Evolutionary conservation across 1,140 invertebrate species (phyloP), one percentile per base, ranked within the genome.

Genomic region (Musca vetustissima): DNA sequence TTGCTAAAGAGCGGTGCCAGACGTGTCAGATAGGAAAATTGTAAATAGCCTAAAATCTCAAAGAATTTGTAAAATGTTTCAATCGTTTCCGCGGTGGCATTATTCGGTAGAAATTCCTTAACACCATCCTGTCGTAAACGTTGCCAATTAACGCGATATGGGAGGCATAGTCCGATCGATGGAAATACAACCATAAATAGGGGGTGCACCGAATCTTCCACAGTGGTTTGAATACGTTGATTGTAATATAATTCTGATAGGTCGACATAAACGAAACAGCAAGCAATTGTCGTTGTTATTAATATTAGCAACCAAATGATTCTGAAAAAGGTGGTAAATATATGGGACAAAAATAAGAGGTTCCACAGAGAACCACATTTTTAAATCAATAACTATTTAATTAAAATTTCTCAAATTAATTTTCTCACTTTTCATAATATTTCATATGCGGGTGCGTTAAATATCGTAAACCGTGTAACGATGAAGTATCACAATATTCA

Each of bases 401-500:
- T 25, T 14, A 49, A 50, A 21, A 17, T 14, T 7, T 11, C 1
- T 64, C 24, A 4, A 36, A n/a, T n/a, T 53, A 28, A 32, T n/a
- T 22, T 21, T 25, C 53, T 69, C 25, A 80, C 78, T 73, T 73
- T 65, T 80, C 78, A 22, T 77, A 80, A 11, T 59, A n/a, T 2
- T 49, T 72, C 67, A 78, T 22, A 32, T 75, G 75, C 0, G 72
- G 67, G 21, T 80, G 75, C 0, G 78, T 70, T 17, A 80, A 61
- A 64, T 78, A 80, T 2, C 71, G 73, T 36, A 80, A 70, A 32
- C 78, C 76, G 67, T 80, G 78, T 7, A 80, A 55, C 0, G 75
- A 75, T 24, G 76, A 75, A 2, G 8, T 64, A 8, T 64, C 64
- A n/a, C 78, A 77, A 53, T 80, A 80, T 25, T 72, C 70, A 61